Evolutionary conservation across 2,888 invertebrate species (phyloP), one percentile per base, ranked within the genome.

Genomic region (Chrysodeixis includens): DNA sequence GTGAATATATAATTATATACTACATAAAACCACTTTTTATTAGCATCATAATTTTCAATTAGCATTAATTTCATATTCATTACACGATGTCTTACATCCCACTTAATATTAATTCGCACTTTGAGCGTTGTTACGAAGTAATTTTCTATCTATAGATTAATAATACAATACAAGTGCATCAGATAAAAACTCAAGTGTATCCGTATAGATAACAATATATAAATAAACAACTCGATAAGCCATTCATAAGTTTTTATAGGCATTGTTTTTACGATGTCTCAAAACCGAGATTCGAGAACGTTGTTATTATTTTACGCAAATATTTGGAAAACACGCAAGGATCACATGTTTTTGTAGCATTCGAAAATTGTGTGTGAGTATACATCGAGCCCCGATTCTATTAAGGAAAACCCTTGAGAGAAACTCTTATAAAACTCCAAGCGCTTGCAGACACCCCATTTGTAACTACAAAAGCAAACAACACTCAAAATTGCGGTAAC

Each of bases 401-500:
- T 40, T n/a, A 40, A n/a, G 40, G n/a, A 40, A 40, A 40, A 40
- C 6, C 14, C 14, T 40, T 40, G 40, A 40, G 40, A 40, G n/a
- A 40, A 40, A n/a, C 40, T 40, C 40, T 40, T n/a, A n/a, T 35
- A 62, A 64, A 70, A 59, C 65, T 52, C 60, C 63, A 67, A 76
- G 64, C 74, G 71, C 69, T 62, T 62, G 49, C 62, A 76, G 65
- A 69, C 56, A 69, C 69, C 66, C 73, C 66, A 74, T 68, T 71
- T 71, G 67, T 81, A 71, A 81, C 79, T 78, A 68, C 70, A 72
- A 76, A 74, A 46, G 64, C 79, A 78, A 81, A 78, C 68, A 73
- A 40, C 64, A 71, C 68, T 72, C 69, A 73, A 67, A 69, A 70
- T 63, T 52, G 46, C 70, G 56, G 56, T 60, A 78, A 71, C 71